Conservation (phyloP, 2,888 invertebrate genomes). For the Campoletis raptor region DNA sequence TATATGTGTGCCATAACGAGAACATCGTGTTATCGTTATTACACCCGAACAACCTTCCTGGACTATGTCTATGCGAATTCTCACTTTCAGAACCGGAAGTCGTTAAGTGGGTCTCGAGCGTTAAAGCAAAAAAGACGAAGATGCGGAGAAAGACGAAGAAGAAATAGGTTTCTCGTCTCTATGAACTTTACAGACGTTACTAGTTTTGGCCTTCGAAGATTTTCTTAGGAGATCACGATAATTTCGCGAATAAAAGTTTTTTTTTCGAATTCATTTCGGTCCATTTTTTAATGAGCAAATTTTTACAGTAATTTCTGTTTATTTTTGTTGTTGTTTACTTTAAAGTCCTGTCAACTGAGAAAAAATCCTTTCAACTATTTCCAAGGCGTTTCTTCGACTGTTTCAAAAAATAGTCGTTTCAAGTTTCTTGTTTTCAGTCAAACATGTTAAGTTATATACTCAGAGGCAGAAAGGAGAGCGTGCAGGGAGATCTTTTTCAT, state of each 20-base stretch:
- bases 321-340: background rate
- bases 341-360: background rate
- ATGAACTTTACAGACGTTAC: constrained; percentile 30
- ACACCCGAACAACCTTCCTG: constrained; percentile 19
- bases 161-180: constrained; percentile 39
- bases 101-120: constrained; percentile 62
- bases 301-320: background rate
- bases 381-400: constrained; percentile 15
- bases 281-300: background rate
- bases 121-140: constrained; percentile 21
- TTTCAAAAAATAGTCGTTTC: constrained; percentile 12
- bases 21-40: constrained; percentile 61
- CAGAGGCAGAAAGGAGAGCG: background rate
- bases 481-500: constrained; percentile 42
- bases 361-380: background rate
- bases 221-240: constrained; percentile 37
- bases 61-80: constrained; percentile 42
- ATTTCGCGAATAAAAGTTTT: background rate
- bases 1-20: constrained; percentile 51
- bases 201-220: background rate
- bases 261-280: constrained; percentile 15
- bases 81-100: constrained; percentile 65
- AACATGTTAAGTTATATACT: constrained; percentile 30
- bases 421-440: constrained; percentile 38
- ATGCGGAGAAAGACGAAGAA: constrained; percentile 32